Evolutionary conservation across 2,797 vertebrate genomes (phyloP).

Genomic region (Rallus crepitans): DNA sequence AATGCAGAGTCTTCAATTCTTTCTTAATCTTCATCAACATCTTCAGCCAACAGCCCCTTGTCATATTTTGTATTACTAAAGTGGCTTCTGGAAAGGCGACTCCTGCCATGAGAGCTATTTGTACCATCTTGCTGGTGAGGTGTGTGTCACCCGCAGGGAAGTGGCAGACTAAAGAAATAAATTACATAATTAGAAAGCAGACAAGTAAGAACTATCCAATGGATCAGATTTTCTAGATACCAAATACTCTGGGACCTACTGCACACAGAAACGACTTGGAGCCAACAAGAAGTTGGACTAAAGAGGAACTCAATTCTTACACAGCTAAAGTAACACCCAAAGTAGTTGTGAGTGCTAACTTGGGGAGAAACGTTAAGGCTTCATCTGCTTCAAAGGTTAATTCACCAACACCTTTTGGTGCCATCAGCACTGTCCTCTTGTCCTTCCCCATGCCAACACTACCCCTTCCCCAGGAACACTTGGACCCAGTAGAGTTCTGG

Average conservation of each 20-base stretch:
- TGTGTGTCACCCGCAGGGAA: not conserved
- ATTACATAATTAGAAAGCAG: not conserved
- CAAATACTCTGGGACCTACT: not conserved
- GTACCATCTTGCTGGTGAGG: not conserved
- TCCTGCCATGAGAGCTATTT: not conserved
- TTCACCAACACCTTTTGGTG: not conserved
- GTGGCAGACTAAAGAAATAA: not conserved
- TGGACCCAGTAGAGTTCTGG: not conserved
- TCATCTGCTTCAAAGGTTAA: not conserved
- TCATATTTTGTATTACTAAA: not conserved
- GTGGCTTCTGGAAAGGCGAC: not conserved
- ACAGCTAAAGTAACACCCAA: not conserved
- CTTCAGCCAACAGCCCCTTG: not conserved
- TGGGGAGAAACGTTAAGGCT: not conserved
- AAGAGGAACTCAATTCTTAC: not conserved
- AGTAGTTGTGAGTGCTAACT: not conserved
- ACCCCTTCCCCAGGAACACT: not conserved
- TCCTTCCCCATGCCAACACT: not conserved
- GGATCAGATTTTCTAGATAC: not conserved
- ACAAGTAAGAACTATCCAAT: not conserved
- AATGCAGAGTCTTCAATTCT: not conserved
- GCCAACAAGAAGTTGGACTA: not conserved
- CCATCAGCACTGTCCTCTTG: fast-evolving
- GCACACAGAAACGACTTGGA: not conserved
- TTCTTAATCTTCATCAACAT: not conserved